Conservation (phyloP, 1,140 invertebrate genomes). For the Cotesia chilonis region DNA sequence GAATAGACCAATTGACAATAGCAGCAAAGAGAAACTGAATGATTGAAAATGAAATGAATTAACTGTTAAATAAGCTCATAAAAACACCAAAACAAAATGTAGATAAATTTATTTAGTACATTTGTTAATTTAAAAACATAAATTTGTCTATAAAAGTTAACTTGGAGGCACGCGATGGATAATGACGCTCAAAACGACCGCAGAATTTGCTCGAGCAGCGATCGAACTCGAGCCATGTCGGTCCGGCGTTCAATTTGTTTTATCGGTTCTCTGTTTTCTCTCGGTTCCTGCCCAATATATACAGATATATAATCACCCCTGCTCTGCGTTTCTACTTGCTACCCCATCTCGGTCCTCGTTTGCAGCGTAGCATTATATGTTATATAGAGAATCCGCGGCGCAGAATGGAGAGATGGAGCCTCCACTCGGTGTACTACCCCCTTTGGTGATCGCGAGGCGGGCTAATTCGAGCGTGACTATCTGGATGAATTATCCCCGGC, state of each 20-base stretch:
- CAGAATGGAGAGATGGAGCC: background rate
- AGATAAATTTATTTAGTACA: background rate
- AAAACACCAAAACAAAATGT: too few relatives aligned
- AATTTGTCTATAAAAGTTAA: slow-evolving; percentile 24
- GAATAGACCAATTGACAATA: too few relatives aligned
- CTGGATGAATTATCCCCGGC: slow-evolving; percentile 29
- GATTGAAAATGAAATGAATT: too few relatives aligned
- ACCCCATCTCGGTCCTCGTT: too few relatives aligned
- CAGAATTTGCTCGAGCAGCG: slow-evolving; percentile 33
- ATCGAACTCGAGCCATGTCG: slow-evolving; percentile 27
- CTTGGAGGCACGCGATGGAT: slow-evolving; percentile 26
- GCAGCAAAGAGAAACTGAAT: too few relatives aligned
- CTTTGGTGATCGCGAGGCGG: slow-evolving; percentile 3
- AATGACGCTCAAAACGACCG: slow-evolving; percentile 35
- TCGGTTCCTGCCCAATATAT: background rate
- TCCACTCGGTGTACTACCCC: background rate
- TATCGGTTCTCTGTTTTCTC: slow-evolving; percentile 30
- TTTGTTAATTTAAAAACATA: slow-evolving; percentile 5
- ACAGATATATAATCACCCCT: slow-evolving; percentile 2
- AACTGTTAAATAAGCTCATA: too few relatives aligned
- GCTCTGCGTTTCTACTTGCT: background rate
- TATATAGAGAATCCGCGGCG: background rate
- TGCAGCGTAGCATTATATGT: too few relatives aligned
- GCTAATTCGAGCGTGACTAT: slow-evolving; percentile 35
- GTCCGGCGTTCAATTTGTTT: slow-evolving; percentile 35